Percentiles rank a stretch among this genome's conserved stretches.
Conservation (phyloP, 2,888 invertebrate genomes). For the Cataglyphis rosenhaueri region DNA sequence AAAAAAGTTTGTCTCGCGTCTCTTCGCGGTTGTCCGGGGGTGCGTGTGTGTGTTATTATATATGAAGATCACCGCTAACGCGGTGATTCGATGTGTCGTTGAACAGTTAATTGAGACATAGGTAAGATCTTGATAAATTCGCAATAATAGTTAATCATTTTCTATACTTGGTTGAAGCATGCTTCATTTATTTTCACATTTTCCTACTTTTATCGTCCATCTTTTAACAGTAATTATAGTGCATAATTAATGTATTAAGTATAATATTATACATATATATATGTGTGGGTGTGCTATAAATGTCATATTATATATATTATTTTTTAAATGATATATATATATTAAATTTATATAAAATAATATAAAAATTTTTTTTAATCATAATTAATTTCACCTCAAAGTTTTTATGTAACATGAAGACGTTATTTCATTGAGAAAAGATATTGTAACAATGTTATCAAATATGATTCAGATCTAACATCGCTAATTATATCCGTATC, state of each 20-base stretch:
- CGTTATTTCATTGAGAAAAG: background rate
- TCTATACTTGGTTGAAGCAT: background rate
- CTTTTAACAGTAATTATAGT: background rate
- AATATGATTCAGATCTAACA: background rate
- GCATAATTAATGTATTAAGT: background rate
- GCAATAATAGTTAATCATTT: background rate
- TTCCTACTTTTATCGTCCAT: background rate
- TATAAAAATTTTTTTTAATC: background rate
- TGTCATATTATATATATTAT: background rate
- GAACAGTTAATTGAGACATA: conserved; percentile 18
- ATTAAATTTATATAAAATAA: conserved; percentile 18
- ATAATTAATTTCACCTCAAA: background rate
- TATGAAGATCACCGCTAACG: background rate
- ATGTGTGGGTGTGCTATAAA: too few species aligned
- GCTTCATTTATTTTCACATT: background rate
- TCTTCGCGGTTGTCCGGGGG: conserved; percentile 25
- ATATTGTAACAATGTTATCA: background rate
- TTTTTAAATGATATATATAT: background rate
- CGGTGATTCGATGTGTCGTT: conserved; percentile 35
- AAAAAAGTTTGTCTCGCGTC: background rate
- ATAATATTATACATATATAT: background rate
- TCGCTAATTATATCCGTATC: conserved; percentile 8
- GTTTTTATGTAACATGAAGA: background rate
- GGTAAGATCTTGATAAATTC: conserved; percentile 24
- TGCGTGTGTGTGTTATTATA: conserved; percentile 27